phyloP scores from a whole-genome alignment of 2,797 vertebrate species.

The Paguma larvata region DNA sequence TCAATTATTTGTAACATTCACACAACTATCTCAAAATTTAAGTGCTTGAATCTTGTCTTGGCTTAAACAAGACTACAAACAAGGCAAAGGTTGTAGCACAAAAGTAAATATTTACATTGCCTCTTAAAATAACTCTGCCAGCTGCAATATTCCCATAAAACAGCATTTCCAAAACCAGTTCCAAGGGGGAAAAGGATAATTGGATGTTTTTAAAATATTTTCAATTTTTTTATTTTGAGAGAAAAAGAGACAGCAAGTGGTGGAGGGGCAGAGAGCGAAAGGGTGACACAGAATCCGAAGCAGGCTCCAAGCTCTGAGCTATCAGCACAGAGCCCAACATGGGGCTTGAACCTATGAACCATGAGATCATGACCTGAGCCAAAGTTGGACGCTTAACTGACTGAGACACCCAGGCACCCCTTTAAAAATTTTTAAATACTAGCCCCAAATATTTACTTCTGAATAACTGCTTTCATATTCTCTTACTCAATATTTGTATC shows the following conservation, averaged over 20 bases:
- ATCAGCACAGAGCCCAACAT: too few relatives aligned
- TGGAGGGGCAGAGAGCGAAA: too few relatives aligned
- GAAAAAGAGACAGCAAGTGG: too few relatives aligned
- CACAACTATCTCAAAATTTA: not conserved
- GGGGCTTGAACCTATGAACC: too few relatives aligned
- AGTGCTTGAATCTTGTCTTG: not conserved
- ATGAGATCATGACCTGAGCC: too few relatives aligned
- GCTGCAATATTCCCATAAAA: not conserved
- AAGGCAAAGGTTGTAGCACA: conserved; percentile 62
- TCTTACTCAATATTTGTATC: not conserved
- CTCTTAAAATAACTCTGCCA: not conserved
- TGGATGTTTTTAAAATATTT: not conserved
- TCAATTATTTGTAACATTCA: not conserved
- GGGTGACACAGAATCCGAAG: too few relatives aligned
- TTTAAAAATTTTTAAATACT: not conserved
- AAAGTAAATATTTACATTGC: conserved; percentile 66
- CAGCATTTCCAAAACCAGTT: not conserved
- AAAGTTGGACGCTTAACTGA: too few relatives aligned
- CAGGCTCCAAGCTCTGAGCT: too few relatives aligned
- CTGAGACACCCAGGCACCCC: too few relatives aligned
- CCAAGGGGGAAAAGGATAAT: not conserved
- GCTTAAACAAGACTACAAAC: conserved; percentile 9
- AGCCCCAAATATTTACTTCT: not conserved
- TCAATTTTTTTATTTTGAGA: too few relatives aligned
- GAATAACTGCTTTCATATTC: not conserved